phyloP scores from a whole-genome alignment of 2,888 invertebrate species.

The Drosophila monieri region DNA sequence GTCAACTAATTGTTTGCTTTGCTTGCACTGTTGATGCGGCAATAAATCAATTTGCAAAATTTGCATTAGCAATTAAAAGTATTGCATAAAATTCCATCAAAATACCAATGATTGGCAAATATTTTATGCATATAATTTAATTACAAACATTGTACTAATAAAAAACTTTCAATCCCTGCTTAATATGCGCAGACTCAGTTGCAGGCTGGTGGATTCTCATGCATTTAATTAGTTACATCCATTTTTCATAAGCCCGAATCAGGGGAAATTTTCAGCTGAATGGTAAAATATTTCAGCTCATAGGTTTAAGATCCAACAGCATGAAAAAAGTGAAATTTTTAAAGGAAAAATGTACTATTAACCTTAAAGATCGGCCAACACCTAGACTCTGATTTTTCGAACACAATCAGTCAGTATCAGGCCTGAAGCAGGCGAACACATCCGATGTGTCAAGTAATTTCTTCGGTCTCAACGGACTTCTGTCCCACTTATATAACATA shows the following conservation, averaged over 20 bases:
- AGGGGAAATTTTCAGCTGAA: slow-evolving; percentile 4
- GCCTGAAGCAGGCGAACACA: slow-evolving; percentile 35
- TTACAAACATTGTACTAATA: slow-evolving; percentile 42
- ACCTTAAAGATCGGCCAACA: background rate
- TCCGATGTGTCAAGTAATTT: slow-evolving; percentile 53
- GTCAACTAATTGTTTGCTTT: slow-evolving; percentile 47
- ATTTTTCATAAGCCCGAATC: slow-evolving; percentile 55
- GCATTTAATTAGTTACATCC: slow-evolving; percentile 69
- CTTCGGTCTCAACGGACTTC: slow-evolving; percentile 20
- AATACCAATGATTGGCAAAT: slow-evolving; percentile 34
- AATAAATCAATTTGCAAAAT: slow-evolving; percentile 52
- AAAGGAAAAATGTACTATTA: background rate
- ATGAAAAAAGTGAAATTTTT: slow-evolving; percentile 1
- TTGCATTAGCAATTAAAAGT: slow-evolving; percentile 31
- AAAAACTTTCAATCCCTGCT: slow-evolving; percentile 41
- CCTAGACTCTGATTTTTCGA: background rate
- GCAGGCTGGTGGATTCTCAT: slow-evolving; percentile 41
- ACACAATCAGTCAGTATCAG: slow-evolving; percentile 68
- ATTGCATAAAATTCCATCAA: slow-evolving; percentile 9
- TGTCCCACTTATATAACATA: slow-evolving; percentile 45
- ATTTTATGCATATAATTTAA: slow-evolving; percentile 65
- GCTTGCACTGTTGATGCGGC: slow-evolving; percentile 9
- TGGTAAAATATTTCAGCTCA: slow-evolving; percentile 2
- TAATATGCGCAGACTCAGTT: slow-evolving; percentile 39
- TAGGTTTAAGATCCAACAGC: slow-evolving; percentile 1